Conservation (phyloP, 1,140 invertebrate species). For the Drosophila subobscura region DNA sequence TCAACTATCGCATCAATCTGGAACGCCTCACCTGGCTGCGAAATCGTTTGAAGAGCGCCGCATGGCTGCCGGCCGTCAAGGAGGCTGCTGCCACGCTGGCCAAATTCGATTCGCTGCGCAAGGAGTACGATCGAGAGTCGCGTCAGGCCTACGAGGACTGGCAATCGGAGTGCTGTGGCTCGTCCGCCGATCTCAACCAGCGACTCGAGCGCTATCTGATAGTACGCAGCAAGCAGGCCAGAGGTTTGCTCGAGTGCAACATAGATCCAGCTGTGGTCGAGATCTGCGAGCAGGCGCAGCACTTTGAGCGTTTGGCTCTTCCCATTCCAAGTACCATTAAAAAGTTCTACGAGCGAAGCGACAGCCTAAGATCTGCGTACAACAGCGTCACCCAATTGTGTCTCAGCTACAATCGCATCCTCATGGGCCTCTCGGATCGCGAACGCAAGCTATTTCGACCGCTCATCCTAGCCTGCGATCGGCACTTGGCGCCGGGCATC, state of each 20-base stretch:
- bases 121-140: slow-evolving; percentile 60
- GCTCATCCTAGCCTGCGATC: slow-evolving; percentile 86
- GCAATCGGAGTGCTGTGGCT: slow-evolving; percentile 84
- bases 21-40: slow-evolving; percentile 65
- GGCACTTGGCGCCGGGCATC: slow-evolving; percentile 92
- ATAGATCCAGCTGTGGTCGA: slow-evolving; percentile 85
- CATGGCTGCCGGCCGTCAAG: slow-evolving; percentile 70
- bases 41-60: slow-evolving; percentile 48
- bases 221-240: slow-evolving; percentile 86
- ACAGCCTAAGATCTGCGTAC: slow-evolving; percentile 87
- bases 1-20: slow-evolving; percentile 66
- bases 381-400: slow-evolving; percentile 90
- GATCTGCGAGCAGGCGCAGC: slow-evolving; percentile 73
- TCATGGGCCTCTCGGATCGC: slow-evolving; percentile 86
- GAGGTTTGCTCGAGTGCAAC: slow-evolving; percentile 90
- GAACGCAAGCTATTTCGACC: slow-evolving; percentile 86
- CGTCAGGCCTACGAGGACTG: slow-evolving; percentile 86
- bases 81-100: slow-evolving; percentile 41
- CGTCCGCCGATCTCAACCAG: slow-evolving; percentile 83
- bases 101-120: slow-evolving; percentile 62
- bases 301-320: slow-evolving; percentile 85
- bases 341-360: slow-evolving; percentile 87
- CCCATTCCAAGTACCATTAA: slow-evolving; percentile 84
- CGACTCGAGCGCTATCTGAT: slow-evolving; percentile 89
- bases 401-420: slow-evolving; percentile 91